Evolutionary conservation across 2,113 vertebrate genomes (phyloP), one percentile per base, ranked within the genome.

Genomic region (Grammomys dolichurus): DNA sequence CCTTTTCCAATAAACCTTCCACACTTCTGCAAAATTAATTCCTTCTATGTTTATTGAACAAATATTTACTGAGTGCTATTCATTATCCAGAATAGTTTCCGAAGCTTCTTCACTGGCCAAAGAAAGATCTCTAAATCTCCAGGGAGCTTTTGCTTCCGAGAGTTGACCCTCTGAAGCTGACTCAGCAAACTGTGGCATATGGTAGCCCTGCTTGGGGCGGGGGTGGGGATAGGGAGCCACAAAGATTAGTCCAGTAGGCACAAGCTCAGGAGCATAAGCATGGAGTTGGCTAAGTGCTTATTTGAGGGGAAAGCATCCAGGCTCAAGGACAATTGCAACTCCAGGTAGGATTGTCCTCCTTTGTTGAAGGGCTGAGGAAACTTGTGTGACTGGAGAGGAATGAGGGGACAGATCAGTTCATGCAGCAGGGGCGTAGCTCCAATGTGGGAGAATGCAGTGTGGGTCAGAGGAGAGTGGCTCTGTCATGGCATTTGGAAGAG

Each of bases 21-120:
- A 46, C 1, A 16, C 31, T 56, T 82, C 60, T 88, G 65, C 56
- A 73, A 88, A 92, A 88, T 88, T 69, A 90, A 80, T 94, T 94
- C 43, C 87, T 78, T 80, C 48, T 73, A 51, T 85, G 36, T 84
- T 94, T 95, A 75, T 40, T 60, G 76, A 60, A 80, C 81, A 88
- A 90, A 90, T 95, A 94, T 92, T 92, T 78, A 92, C 14, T 11
- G 36, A 95, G 86, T 70, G 56, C 58, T 93, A 58, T 58, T 91
- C 84, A 58, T 58, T 89, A 89, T 46, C 48, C 58, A 76, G 31
- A 91, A 76, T 33, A n/a, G 33, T 65, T 70, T 12, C 16, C 88
- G 51, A 70, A 80, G 36, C 8, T 5, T 8, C 19, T 63, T 77
- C 78, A 24, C 24, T 65, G 48, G 20, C 58, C 36, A 70, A 89